Base-by-base conservation (phyloP, 37 sponge, comb jelly and placozoan species). In the Spongia lamella region DNA sequence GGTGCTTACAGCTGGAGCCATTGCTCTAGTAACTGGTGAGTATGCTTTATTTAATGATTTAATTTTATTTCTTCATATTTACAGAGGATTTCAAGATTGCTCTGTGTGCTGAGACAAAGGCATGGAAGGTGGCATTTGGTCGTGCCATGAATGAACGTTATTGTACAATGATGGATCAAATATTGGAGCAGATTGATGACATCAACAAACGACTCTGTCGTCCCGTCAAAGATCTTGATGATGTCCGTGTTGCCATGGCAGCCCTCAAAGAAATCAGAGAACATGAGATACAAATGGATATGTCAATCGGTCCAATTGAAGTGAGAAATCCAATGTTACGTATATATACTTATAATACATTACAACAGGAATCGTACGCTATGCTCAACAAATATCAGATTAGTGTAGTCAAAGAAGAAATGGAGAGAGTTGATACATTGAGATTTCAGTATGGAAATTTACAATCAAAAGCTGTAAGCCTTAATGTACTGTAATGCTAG, bases 391-490 rank as follows among this genome's bases (percentile, higher is more conserved):
- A 89, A 73, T 87, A 77, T 57, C 83, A 88, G 59, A 91, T 95
- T 34, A 79, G 75, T 24, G 93, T 92, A 7, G 65, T 87, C 26
- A 80, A 78, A 54, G 99, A 98, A 59, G 96, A 98, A 47, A 80
- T 80, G 15, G 99, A 98, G 65, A 68, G 76, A 35, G 99, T 98
- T 24, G 99, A 98, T 84, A 95, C 99, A 0, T 40, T 98, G 49
- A 71, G 93, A n/a, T 98, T 91, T 75, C 68, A 79, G 32, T 98
- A 96, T 96, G 80, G 85, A 58, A 94, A 91, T 37, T 79, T 95
- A 16, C 69, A 26, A 25, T 60, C 82, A 15, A 84, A 78, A 5
- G 77, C 87, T 1, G 90, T 85, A 63, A 79, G 91, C 21, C 13
- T 11, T 52, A 7, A 19, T 40, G 26, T 19, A 24, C n/a, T 3